phyloP scores from a whole-genome alignment of 2,888 invertebrate species.

The Tenthredo distinguenda region DNA sequence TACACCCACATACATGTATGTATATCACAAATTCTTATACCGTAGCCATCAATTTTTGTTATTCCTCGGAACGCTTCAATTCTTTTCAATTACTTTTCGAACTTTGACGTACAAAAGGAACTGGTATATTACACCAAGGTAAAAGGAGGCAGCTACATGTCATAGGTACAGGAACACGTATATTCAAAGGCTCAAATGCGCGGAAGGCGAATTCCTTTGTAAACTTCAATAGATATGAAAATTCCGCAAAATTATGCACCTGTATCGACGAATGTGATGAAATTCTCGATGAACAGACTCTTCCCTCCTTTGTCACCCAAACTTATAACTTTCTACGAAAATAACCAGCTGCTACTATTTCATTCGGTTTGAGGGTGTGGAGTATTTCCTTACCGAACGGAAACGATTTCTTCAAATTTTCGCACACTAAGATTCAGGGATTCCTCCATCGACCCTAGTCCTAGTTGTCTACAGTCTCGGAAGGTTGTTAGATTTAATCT shows the following conservation, averaged over 20 bases:
- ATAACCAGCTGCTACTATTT: background rate
- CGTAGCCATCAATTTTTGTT: background rate
- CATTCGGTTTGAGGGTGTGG: background rate
- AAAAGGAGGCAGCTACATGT: background rate
- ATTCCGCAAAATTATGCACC: slow-evolving; percentile 34
- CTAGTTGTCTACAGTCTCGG: background rate
- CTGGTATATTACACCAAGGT: background rate
- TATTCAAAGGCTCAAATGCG: background rate
- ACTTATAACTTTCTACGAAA: background rate
- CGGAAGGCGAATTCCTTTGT: background rate
- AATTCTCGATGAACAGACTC: background rate
- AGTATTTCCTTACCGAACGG: background rate
- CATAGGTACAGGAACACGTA: background rate
- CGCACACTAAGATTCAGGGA: background rate
- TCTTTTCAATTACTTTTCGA: background rate
- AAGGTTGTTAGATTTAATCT: slow-evolving; percentile 16
- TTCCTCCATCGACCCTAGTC: background rate
- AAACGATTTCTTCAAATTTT: background rate
- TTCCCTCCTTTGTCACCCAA: background rate
- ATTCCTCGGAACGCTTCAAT: background rate
- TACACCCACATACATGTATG: background rate
- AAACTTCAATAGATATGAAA: slow-evolving; percentile 17
- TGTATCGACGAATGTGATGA: slow-evolving; percentile 26
- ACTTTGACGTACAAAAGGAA: slow-evolving; percentile 1
- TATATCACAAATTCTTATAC: background rate